Percentiles rank a stretch among this genome's conserved stretches.
phyloP scores from a whole-genome alignment of 2,888 invertebrate genomes.

The Beris chalybata region DNA sequence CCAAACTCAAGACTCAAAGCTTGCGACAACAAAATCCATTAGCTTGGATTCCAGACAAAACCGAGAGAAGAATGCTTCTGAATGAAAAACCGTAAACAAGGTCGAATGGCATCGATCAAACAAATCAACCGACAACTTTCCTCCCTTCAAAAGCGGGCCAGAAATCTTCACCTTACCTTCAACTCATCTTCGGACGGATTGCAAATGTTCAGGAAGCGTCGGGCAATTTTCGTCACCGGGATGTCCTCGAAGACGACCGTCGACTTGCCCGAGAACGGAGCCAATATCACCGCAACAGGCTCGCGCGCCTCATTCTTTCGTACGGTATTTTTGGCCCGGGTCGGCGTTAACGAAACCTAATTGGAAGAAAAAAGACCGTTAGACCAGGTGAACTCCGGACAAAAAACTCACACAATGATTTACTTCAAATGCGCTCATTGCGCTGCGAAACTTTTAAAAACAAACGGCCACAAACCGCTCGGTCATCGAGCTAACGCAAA shows the following conservation, averaged over 20 bases:
- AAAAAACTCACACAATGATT: constrained; percentile 15
- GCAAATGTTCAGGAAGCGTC: constrained; percentile 60
- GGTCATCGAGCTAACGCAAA: no score
- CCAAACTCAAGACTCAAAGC: no score
- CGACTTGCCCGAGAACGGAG: constrained; percentile 68
- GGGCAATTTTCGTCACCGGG: constrained; percentile 60
- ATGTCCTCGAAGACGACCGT: constrained; percentile 71
- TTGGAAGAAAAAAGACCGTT: constrained; percentile 9
- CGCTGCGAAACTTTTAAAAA: no score
- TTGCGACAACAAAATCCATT: no score
- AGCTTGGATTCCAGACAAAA: neutral
- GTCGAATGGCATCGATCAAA: no score
- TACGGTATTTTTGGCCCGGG: constrained; percentile 47
- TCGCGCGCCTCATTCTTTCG: constrained; percentile 53
- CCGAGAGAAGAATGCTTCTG: neutral
- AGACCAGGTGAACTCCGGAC: constrained; percentile 9
- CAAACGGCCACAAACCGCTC: no score
- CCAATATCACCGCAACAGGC: constrained; percentile 59
- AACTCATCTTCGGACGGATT: constrained; percentile 61
- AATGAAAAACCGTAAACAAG: neutral
- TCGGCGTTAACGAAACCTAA: constrained; percentile 54
- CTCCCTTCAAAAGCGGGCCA: neutral
- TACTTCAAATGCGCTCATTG: constrained; percentile 56
- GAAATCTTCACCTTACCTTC: constrained; percentile 50
- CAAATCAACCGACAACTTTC: neutral